Base-by-base conservation (phyloP, 2,797 vertebrate species). In the Alca torda region DNA sequence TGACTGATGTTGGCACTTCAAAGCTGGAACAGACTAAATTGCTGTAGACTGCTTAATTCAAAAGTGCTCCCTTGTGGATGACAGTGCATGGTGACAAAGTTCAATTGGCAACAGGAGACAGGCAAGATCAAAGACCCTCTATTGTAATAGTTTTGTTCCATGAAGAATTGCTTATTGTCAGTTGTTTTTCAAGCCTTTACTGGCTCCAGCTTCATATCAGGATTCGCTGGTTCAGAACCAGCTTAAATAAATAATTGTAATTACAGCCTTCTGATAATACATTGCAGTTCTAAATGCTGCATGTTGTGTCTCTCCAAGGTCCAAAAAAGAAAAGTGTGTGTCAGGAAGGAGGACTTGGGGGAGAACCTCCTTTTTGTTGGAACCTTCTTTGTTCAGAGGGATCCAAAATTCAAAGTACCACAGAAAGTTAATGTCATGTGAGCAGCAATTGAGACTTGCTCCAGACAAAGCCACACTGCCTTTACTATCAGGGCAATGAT, bases 111-210 rank as follows among this genome's bases (percentile, higher is more conserved):
- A 98, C 99, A 98, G 99, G 98, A 98, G 98, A 98, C 98, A 97
- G 98, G 98, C 87, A 95, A 99, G 99, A 99, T 99, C 99, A 99
- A 99, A 99, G 99, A 97, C 81, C 96, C 97, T 96, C 99, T 97
- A 99, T 99, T 99, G 99, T 99, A 98, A 98, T 98, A 98, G 98
- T 99, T 99, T 98, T 99, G 99, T 99, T 99, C 99, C 99, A 98
- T 99, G 99, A 99, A 99, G 99, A 99, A 99, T 99, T 98, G 98
- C 98, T 99, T 98, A 99, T 99, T 99, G 99, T 99, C 98, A 98
- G 95, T 94, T 97, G 98, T 98, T 98, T 98, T 99, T 98, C 98
- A 98, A 99, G 98, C 98, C 98, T 97, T 98, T 98, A 98, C 98
- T 98, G 98, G 98, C 98, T 99, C 98, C 98, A 98, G 98, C 98